phyloP scores from a whole-genome alignment of 2,888 invertebrate species.

The Caenorhabditis plicata region DNA sequence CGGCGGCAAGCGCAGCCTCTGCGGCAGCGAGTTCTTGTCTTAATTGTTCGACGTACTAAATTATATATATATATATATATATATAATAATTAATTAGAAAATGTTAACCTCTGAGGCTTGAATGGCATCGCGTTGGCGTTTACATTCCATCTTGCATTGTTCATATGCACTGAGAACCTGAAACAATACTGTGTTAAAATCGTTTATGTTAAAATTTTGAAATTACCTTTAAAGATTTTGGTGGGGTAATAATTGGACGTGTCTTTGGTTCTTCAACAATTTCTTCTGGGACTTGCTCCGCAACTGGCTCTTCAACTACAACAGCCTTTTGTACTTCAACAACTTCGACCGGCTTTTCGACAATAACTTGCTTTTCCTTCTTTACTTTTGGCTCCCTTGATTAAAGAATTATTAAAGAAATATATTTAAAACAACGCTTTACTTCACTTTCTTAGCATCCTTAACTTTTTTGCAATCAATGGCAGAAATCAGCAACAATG shows the following conservation, averaged over 20 bases:
- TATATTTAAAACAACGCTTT: too few species aligned
- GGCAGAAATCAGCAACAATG: too few species aligned
- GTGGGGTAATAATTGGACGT: conserved; percentile 11
- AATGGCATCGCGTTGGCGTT: conserved; percentile 52
- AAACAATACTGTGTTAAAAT: not conserved
- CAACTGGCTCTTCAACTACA: too few species aligned
- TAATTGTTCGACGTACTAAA: conserved; percentile 56
- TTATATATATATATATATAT: not conserved
- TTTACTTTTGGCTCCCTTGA: too few species aligned
- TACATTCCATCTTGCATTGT: conserved; percentile 58
- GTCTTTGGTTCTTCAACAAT: too few species aligned
- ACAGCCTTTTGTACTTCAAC: too few species aligned
- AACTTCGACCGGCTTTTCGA: too few species aligned
- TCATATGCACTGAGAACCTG: conserved; percentile 53
- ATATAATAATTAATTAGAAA: not conserved
- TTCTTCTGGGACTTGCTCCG: too few species aligned
- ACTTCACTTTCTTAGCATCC: too few species aligned
- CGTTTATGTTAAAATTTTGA: not conserved
- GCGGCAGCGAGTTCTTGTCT: conserved; percentile 49
- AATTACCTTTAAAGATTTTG: conserved; percentile 29
- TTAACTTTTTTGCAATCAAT: too few species aligned
- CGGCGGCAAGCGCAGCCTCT: conserved; percentile 44
- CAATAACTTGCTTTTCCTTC: too few species aligned
- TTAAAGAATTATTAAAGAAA: too few species aligned
- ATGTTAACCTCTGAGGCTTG: conserved; percentile 40